Evolutionary conservation across 23 tunicate genomes (phyloP).

Genomic region (Aplidium turbinatum): DNA sequence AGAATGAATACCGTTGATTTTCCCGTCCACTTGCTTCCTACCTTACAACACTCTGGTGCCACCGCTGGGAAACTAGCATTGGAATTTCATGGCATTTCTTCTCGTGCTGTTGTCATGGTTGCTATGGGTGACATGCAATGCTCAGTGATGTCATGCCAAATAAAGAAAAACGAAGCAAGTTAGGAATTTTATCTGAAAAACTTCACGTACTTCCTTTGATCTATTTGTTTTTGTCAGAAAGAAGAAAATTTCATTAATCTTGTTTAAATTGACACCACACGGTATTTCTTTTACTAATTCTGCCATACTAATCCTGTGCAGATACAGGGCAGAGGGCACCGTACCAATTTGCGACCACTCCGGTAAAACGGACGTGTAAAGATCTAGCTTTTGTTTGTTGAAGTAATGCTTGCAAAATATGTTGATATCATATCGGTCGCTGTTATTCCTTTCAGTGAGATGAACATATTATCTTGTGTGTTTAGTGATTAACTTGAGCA

Average conservation of each 20-base stretch:
- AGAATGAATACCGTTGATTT: slow-evolving; percentile 46
- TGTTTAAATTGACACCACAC: too few relatives aligned
- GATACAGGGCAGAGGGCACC: too few relatives aligned
- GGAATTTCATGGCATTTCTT: slow-evolving; percentile 43
- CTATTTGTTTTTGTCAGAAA: too few relatives aligned
- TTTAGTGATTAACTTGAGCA: slow-evolving; percentile 48
- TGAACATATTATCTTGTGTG: not conserved
- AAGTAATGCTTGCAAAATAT: too few relatives aligned
- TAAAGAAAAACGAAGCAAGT: slow-evolving; percentile 52
- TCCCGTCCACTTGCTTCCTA: slow-evolving; percentile 66
- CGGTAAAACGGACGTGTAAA: too few relatives aligned
- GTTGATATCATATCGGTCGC: too few relatives aligned
- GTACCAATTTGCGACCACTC: too few relatives aligned
- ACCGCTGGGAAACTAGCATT: slow-evolving; percentile 32
- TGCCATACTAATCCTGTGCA: too few relatives aligned
- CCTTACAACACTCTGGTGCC: slow-evolving; percentile 51
- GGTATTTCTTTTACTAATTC: too few relatives aligned
- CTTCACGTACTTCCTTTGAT: not conserved
- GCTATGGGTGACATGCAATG: slow-evolving; percentile 95
- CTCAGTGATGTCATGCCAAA: slow-evolving; percentile 75
- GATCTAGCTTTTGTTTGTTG: too few relatives aligned
- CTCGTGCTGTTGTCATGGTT: slow-evolving; percentile 32
- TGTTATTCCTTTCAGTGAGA: too few relatives aligned
- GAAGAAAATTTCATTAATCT: too few relatives aligned
- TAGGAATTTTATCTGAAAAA: not conserved